Percentiles rank a stretch among this genome's conserved stretches.
phyloP scores from a whole-genome alignment of 2,888 invertebrate species.

The Latrodectus elegans region DNA sequence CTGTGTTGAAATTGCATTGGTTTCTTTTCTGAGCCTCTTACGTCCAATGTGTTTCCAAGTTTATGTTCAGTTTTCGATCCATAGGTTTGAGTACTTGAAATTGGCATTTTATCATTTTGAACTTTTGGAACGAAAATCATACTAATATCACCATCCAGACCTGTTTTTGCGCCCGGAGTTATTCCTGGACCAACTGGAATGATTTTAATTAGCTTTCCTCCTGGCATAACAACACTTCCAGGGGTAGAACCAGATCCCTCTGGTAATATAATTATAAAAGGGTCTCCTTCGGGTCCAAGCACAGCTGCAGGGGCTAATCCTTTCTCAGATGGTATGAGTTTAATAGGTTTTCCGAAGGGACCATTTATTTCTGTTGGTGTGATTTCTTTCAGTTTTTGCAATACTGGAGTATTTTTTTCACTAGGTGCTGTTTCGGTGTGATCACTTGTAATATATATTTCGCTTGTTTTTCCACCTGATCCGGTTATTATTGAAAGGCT shows the following conservation, averaged over 20 bases:
- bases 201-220: neutral
- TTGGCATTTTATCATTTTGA: neutral
- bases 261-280: neutral
- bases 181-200: neutral
- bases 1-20: neutral
- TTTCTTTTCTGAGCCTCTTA: neutral
- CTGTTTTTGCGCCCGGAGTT: neutral
- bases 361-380: neutral
- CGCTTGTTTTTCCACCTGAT: neutral
- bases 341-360: neutral
- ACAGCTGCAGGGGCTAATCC: neutral
- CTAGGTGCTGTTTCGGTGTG: neutral
- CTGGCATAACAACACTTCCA: neutral
- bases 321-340: neutral
- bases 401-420: neutral
- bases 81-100: too few species aligned
- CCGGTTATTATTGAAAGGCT: neutral
- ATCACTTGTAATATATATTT: neutral
- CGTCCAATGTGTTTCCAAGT: neutral
- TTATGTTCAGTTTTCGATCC: too few species aligned
- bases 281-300: neutral
- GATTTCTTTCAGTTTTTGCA: neutral
- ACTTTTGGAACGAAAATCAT: neutral
- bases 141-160: neutral
- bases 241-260: neutral